Conservation (phyloP, 2,797 vertebrate genomes). For the Mionectes olivaceus region DNA sequence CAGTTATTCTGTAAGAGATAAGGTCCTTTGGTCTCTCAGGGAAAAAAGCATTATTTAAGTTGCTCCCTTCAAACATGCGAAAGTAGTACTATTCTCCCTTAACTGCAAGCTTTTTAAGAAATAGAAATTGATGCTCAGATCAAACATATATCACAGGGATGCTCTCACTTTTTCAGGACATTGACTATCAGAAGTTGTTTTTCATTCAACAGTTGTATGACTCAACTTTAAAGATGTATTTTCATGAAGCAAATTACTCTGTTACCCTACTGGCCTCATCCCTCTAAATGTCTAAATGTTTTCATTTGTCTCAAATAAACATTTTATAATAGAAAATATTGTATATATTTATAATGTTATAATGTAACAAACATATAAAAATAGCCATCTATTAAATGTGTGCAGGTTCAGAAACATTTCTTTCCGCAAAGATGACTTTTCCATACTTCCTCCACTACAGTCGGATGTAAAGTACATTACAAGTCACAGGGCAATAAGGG, state of each 20-base stretch:
- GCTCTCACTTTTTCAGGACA: background rate
- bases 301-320: background rate
- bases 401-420: slow-evolving; percentile 18
- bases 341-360: background rate
- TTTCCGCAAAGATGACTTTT: slow-evolving; percentile 52
- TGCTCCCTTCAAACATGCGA: background rate
- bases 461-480: slow-evolving; percentile 19
- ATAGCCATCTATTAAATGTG: slow-evolving; percentile 27
- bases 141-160: background rate
- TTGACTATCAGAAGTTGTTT: background rate
- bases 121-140: background rate
- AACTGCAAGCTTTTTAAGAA: background rate
- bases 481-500: slow-evolving; percentile 13
- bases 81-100: background rate
- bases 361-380: slow-evolving; percentile 13
- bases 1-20: background rate
- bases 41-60: background rate
- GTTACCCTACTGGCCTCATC: background rate
- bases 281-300: background rate
- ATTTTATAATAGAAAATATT: slow-evolving; percentile 26
- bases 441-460: slow-evolving; percentile 42
- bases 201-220: background rate
- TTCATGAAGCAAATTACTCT: background rate
- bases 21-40: background rate
- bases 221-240: background rate